Evolutionary conservation across 2,888 invertebrate species (phyloP).

Genomic region (Chaetoderma sp.): DNA sequence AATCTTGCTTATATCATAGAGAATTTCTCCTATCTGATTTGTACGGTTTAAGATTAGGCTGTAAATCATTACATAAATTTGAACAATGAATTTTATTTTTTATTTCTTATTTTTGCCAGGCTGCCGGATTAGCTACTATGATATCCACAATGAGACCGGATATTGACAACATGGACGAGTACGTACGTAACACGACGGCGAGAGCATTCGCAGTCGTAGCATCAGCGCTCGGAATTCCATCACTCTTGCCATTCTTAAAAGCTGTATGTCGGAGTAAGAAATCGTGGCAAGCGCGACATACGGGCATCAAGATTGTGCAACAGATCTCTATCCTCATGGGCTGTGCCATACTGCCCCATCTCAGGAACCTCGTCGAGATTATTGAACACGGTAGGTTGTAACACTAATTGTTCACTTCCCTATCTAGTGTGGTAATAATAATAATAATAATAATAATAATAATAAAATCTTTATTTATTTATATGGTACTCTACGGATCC

Average conservation of each 20-base stretch:
- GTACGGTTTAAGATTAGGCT: too few relatives aligned
- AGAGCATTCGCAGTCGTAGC: slow-evolving; percentile 99
- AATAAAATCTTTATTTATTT: too few relatives aligned
- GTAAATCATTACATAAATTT: background rate
- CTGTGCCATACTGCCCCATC: slow-evolving; percentile 97
- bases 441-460: too few relatives aligned
- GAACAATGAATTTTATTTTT: background rate
- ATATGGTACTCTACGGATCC: too few relatives aligned
- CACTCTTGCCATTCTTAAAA: slow-evolving; percentile 95
- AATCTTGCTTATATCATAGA: too few relatives aligned
- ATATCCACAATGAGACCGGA: slow-evolving; percentile 99
- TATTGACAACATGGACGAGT: slow-evolving; percentile 99
- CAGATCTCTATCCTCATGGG: slow-evolving; percentile 99
- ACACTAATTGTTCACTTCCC: background rate
- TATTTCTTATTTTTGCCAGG: slow-evolving; percentile 71
- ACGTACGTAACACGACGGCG: slow-evolving; percentile 99
- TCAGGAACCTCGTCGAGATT: slow-evolving; percentile 97
- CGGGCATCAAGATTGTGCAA: slow-evolving; percentile 99
- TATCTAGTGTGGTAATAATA: too few relatives aligned
- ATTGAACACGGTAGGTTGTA: slow-evolving; percentile 89
- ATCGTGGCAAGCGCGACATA: slow-evolving; percentile 97
- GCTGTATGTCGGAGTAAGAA: slow-evolving; percentile 99
- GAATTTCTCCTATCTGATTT: too few relatives aligned
- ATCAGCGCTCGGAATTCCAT: slow-evolving; percentile 97
- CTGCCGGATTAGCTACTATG: slow-evolving; percentile 99